These are phyloP conservation scores for Timandra comae DNA, from an alignment of 2,888 invertebrate species.

Conservation along the genomic window DNA sequence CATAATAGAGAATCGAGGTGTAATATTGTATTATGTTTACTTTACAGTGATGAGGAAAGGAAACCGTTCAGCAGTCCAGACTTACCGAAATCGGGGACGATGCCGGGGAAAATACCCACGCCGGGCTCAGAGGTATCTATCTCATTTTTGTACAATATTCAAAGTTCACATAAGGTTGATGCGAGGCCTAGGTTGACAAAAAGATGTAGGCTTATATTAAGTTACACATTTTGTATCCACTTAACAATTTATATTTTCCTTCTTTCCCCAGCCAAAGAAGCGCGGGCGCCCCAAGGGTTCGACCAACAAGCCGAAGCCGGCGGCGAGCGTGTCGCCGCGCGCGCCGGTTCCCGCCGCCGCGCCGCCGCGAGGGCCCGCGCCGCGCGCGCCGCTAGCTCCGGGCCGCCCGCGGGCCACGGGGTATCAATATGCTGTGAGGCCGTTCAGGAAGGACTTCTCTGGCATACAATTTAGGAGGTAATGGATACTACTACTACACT, in stretches of 20 bases:
- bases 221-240: too few relatives aligned
- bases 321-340: constrained; percentile 19
- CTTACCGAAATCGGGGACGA: constrained; percentile 39
- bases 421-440: constrained; percentile 64
- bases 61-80: constrained; percentile 67
- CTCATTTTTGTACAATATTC: too few relatives aligned
- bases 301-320: constrained; percentile 64
- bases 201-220: too few relatives aligned
- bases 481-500: too few relatives aligned
- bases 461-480: constrained; percentile 72
- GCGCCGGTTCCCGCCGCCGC: constrained; percentile 8
- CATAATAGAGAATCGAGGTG: too few relatives aligned
- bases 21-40: neutral
- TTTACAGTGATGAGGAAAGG: constrained; percentile 52
- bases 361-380: constrained; percentile 23
- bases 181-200: too few relatives aligned
- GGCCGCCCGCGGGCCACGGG: constrained; percentile 49
- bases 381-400: constrained; percentile 24
- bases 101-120: constrained; percentile 45
- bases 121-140: constrained; percentile 59
- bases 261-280: constrained; percentile 61
- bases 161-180: too few relatives aligned
- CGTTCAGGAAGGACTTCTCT: constrained; percentile 70
- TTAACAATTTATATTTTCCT: too few relatives aligned
- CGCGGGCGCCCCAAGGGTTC: constrained; percentile 72